Evolutionary conservation across 2,888 invertebrate species (phyloP).

Genomic region (Drosophila vallismaia): DNA sequence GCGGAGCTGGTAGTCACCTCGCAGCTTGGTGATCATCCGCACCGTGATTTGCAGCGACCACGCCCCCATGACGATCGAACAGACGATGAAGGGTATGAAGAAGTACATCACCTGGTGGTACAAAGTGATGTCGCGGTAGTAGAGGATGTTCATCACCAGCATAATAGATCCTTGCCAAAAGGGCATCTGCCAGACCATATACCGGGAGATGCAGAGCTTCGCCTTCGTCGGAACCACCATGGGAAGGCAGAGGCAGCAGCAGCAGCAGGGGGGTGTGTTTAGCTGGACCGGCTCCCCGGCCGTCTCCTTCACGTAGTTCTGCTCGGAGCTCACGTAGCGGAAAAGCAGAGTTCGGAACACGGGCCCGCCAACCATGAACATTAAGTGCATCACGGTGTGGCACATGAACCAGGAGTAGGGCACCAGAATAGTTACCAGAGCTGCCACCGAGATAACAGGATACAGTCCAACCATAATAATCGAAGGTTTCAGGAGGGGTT

Average conservation of each 20-base stretch:
- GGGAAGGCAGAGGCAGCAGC: conserved; percentile 80
- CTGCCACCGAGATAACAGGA: conserved; percentile 80
- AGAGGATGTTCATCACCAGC: conserved; percentile 81
- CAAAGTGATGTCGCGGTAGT: conserved; percentile 70
- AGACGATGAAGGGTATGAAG: conserved; percentile 81
- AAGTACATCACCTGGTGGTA: conserved; percentile 75
- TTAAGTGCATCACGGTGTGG: conserved; percentile 82
- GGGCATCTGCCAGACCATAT: conserved; percentile 82
- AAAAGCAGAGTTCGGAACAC: conserved; percentile 81
- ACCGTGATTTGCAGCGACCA: conserved; percentile 82
- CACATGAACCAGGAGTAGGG: conserved; percentile 81
- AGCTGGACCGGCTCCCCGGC: conserved; percentile 81
- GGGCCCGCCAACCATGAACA: conserved; percentile 80
- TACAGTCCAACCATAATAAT: conserved; percentile 79
- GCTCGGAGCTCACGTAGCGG: conserved; percentile 82
- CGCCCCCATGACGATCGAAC: conserved; percentile 81
- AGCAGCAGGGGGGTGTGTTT: conserved; percentile 80
- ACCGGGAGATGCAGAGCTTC: conserved; percentile 76
- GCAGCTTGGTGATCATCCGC: conserved; percentile 76
- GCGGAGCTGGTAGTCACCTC: conserved; percentile 78
- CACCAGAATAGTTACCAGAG: conserved; percentile 78
- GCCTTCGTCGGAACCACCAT: conserved; percentile 72
- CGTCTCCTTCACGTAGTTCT: conserved; percentile 83
- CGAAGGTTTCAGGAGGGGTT: conserved; percentile 62
- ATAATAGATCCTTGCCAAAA: conserved; percentile 81